Conservation (phyloP, 2,888 invertebrate genomes). For the Apocheima hispidaria region DNA sequence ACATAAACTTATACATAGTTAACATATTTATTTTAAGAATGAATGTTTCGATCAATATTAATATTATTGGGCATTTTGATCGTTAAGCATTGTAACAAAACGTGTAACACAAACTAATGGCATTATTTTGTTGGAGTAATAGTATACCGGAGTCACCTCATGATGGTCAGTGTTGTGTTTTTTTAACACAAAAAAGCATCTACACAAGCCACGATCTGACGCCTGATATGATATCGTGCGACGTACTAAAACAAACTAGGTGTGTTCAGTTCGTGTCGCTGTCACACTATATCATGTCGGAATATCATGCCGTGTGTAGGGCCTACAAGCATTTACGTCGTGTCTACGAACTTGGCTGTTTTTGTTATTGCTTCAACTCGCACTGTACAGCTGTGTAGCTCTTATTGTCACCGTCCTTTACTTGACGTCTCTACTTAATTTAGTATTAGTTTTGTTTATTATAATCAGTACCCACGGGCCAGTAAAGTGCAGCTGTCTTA, state of each 20-base stretch:
- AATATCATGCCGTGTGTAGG: too few species aligned
- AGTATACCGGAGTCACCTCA: slow-evolving; percentile 72
- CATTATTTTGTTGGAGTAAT: slow-evolving; percentile 65
- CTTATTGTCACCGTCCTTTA: slow-evolving; percentile 76
- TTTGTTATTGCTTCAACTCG: slow-evolving; percentile 70
- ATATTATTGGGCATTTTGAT: slow-evolving; percentile 66
- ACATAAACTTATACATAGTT: slow-evolving; percentile 52
- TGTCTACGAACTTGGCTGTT: slow-evolving; percentile 54
- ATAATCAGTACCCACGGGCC: slow-evolving; percentile 75
- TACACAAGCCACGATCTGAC: too few species aligned
- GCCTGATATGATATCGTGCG: too few species aligned
- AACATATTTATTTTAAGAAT: slow-evolving; percentile 60
- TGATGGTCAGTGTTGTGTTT: slow-evolving; percentile 73
- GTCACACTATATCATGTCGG: too few species aligned
- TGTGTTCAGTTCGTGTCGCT: too few species aligned
- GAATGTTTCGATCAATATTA: slow-evolving; percentile 58
- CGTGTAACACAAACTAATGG: slow-evolving; percentile 63
- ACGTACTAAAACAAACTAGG: too few species aligned
- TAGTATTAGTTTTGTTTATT: slow-evolving; percentile 80
- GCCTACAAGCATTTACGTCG: slow-evolving; percentile 80
- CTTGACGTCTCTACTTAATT: slow-evolving; percentile 82
- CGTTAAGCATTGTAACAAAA: slow-evolving; percentile 53
- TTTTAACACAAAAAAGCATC: slow-evolving; percentile 68
- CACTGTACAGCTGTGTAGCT: slow-evolving; percentile 59
- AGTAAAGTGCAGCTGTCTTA: slow-evolving; percentile 80